phyloP scores from a whole-genome alignment of 2,113 vertebrate genomes.

The Suncus etruscus region DNA sequence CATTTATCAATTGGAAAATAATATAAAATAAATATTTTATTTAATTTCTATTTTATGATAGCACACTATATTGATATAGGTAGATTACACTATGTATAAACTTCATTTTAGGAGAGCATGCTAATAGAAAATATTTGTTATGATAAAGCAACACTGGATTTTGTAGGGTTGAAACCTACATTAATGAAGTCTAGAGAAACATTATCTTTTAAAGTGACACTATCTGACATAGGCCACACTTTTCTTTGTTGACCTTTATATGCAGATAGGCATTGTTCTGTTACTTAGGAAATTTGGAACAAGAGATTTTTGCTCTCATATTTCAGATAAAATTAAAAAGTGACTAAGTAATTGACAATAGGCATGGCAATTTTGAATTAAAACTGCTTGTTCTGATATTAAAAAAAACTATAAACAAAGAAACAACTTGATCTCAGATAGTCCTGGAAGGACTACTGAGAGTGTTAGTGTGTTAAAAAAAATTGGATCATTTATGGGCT shows the following conservation, averaged over 20 bases:
- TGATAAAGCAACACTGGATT: neutral
- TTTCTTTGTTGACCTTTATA: neutral
- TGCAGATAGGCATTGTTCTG: neutral
- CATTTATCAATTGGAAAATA: neutral
- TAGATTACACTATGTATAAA: neutral
- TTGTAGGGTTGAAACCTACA: neutral
- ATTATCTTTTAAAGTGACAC: no score
- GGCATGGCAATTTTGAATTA: neutral
- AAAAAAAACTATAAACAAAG: neutral
- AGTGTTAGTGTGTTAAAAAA: neutral
- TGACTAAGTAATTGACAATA: neutral
- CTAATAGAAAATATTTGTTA: neutral
- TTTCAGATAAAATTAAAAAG: neutral
- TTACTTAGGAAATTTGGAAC: neutral
- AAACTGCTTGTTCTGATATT: neutral
- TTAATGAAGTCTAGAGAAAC: no score
- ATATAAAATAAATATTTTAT: conserved; percentile 14
- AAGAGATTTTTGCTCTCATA: neutral
- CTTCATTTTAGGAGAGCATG: conserved; percentile 17
- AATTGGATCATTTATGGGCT: neutral
- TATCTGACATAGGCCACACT: neutral
- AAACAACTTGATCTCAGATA: neutral
- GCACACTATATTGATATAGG: neutral
- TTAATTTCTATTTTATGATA: neutral
- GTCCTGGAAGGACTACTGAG: neutral